phyloP scores from a whole-genome alignment of 2,113 vertebrate genomes.

The Ciconia maguari region DNA sequence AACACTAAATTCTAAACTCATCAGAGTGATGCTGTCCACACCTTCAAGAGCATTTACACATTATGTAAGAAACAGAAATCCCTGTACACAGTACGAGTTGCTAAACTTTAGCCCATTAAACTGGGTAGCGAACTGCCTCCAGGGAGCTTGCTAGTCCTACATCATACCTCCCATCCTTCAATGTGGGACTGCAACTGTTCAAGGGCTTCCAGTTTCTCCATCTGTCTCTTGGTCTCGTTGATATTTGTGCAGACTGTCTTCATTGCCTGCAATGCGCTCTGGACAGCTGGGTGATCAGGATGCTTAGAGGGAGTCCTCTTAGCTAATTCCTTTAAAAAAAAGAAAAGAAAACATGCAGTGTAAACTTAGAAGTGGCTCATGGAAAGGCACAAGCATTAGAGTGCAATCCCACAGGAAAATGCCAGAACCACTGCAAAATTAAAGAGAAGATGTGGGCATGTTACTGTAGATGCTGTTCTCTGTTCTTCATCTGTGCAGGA shows the following conservation, averaged over 20 bases:
- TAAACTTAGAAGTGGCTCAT: not conserved
- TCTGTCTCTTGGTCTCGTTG: conserved; percentile 98
- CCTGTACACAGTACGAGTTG: not conserved
- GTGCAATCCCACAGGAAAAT: not conserved
- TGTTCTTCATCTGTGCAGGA: not conserved
- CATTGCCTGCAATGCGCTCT: conserved; percentile 94
- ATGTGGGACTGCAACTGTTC: conserved; percentile 98
- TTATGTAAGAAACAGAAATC: not conserved
- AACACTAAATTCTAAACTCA: not conserved
- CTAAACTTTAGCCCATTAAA: not conserved
- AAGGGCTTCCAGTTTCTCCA: conserved; percentile 96
- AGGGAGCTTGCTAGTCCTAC: not conserved
- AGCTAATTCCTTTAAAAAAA: conserved; percentile 83
- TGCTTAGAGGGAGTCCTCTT: conserved; percentile 96
- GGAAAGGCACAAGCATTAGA: not conserved
- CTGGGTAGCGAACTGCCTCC: not conserved
- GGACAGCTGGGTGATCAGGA: conserved; percentile 88
- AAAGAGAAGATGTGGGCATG: not conserved
- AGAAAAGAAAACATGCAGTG: not conserved
- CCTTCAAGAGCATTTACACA: not conserved
- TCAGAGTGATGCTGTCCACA: not conserved
- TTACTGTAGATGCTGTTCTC: not conserved
- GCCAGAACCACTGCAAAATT: not conserved
- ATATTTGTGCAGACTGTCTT: conserved; percentile 98
- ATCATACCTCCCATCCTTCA: conserved; percentile 96